Evolutionary conservation across 1,140 invertebrate species (phyloP).

Genomic region (Eueides isabella): DNA sequence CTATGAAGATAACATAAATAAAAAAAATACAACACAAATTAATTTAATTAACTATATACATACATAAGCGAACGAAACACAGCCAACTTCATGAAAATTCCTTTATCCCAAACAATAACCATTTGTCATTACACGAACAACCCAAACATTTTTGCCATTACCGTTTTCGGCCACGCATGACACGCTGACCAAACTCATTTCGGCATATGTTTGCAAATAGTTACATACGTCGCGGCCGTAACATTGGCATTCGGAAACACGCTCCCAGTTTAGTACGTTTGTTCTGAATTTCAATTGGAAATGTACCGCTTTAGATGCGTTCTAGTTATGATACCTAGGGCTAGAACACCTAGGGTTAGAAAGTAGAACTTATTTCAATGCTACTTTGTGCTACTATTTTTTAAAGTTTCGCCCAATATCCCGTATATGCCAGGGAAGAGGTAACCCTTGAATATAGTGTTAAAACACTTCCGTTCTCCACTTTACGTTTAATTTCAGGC

Average conservation of each 20-base stretch:
- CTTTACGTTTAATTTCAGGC: no score
- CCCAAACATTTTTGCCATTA: slow-evolving; percentile 40
- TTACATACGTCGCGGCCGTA: slow-evolving; percentile 38
- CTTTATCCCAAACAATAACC: slow-evolving; percentile 7
- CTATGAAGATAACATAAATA: no score
- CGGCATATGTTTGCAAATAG: slow-evolving; percentile 50
- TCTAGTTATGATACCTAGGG: no score
- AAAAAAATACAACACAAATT: no score
- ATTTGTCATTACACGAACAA: slow-evolving; percentile 9
- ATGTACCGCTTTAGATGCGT: slow-evolving; percentile 66
- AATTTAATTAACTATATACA: background rate
- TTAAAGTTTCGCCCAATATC: no score
- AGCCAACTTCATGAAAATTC: slow-evolving; percentile 4
- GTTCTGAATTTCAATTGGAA: slow-evolving; percentile 71
- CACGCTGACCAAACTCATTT: slow-evolving; percentile 54
- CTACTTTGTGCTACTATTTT: no score
- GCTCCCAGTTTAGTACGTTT: slow-evolving; percentile 54
- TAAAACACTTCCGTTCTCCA: no score
- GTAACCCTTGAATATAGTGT: no score
- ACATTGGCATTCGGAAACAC: slow-evolving; percentile 65
- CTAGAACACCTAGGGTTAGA: no score
- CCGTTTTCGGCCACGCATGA: slow-evolving; percentile 34
- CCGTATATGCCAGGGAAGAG: no score
- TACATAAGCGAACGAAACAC: background rate
- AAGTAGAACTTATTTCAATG: no score